Base-by-base conservation (phyloP, 2,797 vertebrate genomes). In the Cuculus canorus region DNA sequence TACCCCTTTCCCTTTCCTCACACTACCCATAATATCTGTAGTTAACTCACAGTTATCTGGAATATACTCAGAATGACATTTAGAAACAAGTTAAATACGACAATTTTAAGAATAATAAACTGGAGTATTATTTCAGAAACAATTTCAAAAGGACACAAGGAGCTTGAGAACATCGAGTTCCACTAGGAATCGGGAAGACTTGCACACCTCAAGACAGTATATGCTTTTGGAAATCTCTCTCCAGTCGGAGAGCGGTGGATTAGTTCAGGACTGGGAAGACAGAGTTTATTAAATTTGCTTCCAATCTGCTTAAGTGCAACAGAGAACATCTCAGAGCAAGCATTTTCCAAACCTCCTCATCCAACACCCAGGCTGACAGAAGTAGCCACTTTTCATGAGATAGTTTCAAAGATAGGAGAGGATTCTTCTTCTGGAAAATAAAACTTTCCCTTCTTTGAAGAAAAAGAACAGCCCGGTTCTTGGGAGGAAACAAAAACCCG, bases 161-260 rank as follows among this genome's bases (percentile, higher is more conserved):
- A 86, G 33, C n/a, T 68, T 13, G 25, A 43, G 47, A 79, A 60
- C 7, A 17, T 17, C n/a, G 41, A 37, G 25, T 30, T 18, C 50
- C 39, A 18, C 17, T 12, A 78, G 39, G 16, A 79, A 61, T 84
- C 18, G 65, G 28, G 17, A 89, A 65, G 53, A 60, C 33, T 9
- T 1, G 0, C 41, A 71, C 1, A 2, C 8, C 17, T 65, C 19
- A 70, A 60, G 35, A 43, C 5, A 68, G 21, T 2, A 3, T 1
- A 5, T 43, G 9, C 11, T 86, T 82, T 78, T 61, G 27, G 23
- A 72, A 53, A 9, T n/a, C 16, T 75, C 33, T 35, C 17, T 52
- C 11, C 45, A 57, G 15, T 25, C 50, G 66, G 47, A 41, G 75
- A 85, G 27, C 81, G 45, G 43, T 4, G 11, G 53, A 85, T 69